Conservation (phyloP, 2,113 vertebrate genomes). For the Pachypanchax playfairii region DNA sequence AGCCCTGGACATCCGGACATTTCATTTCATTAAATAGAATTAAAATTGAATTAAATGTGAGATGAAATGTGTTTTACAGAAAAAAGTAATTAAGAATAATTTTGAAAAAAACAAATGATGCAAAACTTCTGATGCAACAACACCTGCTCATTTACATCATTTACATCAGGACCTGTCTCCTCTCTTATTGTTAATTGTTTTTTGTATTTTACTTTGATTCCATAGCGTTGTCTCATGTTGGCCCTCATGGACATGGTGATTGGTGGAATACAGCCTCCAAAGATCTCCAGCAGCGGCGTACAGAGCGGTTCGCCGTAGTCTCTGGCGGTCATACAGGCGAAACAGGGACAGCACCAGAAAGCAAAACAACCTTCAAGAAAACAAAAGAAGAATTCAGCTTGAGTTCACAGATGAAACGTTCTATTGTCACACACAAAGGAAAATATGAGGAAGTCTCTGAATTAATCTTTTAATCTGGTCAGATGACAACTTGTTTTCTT, state of each 20-base stretch:
- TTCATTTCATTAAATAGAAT: too few species aligned
- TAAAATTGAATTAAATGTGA: too few species aligned
- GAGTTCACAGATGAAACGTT: background rate
- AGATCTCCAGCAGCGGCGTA: slow-evolving; percentile 76
- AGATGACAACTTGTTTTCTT: too few species aligned
- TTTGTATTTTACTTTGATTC: slow-evolving; percentile 68
- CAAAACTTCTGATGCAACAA: too few species aligned
- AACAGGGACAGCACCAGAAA: slow-evolving; percentile 78
- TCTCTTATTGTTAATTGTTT: background rate
- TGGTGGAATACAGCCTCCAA: slow-evolving; percentile 29
- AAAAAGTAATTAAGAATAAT: too few species aligned
- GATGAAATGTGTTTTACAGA: too few species aligned
- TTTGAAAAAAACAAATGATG: too few species aligned
- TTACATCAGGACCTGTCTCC: too few species aligned
- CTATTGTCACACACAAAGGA: background rate
- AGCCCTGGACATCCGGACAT: slow-evolving; percentile 38
- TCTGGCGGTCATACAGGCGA: slow-evolving; percentile 61
- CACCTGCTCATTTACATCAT: too few species aligned
- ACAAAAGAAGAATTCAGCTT: background rate
- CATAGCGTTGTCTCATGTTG: slow-evolving; percentile 75
- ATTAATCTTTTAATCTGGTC: too few species aligned
- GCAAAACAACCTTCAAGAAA: slow-evolving; percentile 69
- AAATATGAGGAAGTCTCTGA: slow-evolving; percentile 1
- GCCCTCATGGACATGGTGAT: slow-evolving; percentile 71
- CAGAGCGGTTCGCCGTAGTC: slow-evolving; percentile 71